A percentile compares a stretch with the other conserved stretches of the same genome.
These are phyloP conservation scores for Drosophila phalerata DNA, from an alignment of 2,888 invertebrate genomes.

Conservation along the genomic window DNA sequence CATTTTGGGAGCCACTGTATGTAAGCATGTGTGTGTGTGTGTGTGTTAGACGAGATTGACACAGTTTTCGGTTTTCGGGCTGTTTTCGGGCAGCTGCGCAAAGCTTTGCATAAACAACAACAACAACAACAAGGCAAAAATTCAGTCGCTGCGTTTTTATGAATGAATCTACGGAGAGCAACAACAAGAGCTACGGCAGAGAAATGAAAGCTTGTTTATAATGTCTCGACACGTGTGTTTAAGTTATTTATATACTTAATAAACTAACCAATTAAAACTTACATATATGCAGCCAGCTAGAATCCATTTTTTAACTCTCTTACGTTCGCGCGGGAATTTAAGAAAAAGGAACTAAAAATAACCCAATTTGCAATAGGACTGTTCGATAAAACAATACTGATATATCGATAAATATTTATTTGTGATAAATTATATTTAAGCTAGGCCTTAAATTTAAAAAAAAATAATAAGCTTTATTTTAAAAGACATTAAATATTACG, in stretches of 20 bases:
- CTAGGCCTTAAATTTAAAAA: too few species aligned
- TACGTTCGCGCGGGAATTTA: too few species aligned
- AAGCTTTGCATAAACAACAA: constrained; percentile 44
- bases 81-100: constrained; percentile 58
- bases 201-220: constrained; percentile 25
- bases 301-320: too few species aligned
- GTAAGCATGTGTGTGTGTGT: constrained; percentile 34
- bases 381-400: too few species aligned
- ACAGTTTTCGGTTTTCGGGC: constrained; percentile 64
- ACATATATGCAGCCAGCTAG: background rate
- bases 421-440: too few species aligned
- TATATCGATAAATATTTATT: too few species aligned
- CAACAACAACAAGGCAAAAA: constrained; percentile 33
- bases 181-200: constrained; percentile 16
- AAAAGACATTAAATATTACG: too few species aligned
- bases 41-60: constrained; percentile 60
- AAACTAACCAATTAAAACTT: background rate
- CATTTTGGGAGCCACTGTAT: constrained; percentile 12
- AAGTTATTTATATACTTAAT: background rate
- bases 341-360: too few species aligned
- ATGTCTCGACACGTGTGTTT: too few species aligned
- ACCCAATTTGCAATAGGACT: too few species aligned
- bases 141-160: constrained; percentile 62
- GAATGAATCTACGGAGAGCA: constrained; percentile 60
- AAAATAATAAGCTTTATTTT: too few species aligned